Evolutionary conservation across 1,140 invertebrate genomes (phyloP), one percentile per base, ranked within the genome.

Genomic region (Mycetomoellerius zeteki): DNA sequence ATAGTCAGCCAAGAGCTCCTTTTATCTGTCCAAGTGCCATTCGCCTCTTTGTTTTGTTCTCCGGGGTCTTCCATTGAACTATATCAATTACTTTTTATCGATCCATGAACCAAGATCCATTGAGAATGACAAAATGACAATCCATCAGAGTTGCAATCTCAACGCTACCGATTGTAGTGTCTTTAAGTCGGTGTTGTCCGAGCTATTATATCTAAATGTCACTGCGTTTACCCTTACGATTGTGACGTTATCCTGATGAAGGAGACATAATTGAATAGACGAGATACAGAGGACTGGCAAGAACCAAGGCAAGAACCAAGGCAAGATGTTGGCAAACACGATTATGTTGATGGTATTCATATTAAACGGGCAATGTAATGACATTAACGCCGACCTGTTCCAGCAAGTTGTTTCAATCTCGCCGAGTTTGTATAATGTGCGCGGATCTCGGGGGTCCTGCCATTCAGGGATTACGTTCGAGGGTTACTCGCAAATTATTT

Each of bases 271-370:
- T 84, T 84, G n/a, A 75, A 75, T 84, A 84, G 69, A 50, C 24
- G 67, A 19, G 60, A 76, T 76, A 50, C 37, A n/a, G 69, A 64
- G n/a, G 37, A 52, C 47, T 60, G 80, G 69, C 27, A 60, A 50
- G 12, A 56, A 73, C 16, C 33, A n/a, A 64, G 80, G 69, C 27
- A 60, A 50, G 12, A 56, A 73, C 16, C 33, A n/a, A 64, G n/a
- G 33, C 52, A 85, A 81, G n/a, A 56, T 65, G 86, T 82, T 77
- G 76, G 85, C 81, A 86, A 86, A 90, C 60, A 56, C 43, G 58
- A 86, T 86, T 86, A 88, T 73, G 86, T 77, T 86, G 80, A 90
- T 88, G 87, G 73, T 64, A 58, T 85, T 50, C 47, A 47, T 62
- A 65, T 24, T 88, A 78, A 88, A 86, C 52, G 58, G 64, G 43